Base-by-base conservation (phyloP, 2,888 invertebrate genomes). In the Selenia dentaria region DNA sequence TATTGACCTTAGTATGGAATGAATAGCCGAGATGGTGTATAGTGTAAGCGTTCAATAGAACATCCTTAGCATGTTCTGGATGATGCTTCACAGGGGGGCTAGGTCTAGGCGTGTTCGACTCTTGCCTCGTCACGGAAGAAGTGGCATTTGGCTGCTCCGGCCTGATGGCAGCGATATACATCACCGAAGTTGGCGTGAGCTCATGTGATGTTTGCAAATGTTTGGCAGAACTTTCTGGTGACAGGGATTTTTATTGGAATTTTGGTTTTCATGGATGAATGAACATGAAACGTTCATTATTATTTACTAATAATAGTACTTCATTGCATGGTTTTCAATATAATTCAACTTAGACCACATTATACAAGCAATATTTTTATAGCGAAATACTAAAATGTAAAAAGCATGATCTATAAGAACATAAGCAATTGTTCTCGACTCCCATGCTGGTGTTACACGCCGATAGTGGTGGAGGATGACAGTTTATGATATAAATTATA, bases 61-160 rank as follows among this genome's bases (percentile, higher is more conserved):
- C 4, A 16, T 16, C 4, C 2, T 16, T 16, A 22, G 22, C 8
- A 22, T 6, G 22, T 24, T 33, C 12, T 35, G 16, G 36, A 42
- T 12, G 18, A 32, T 32, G 24, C 13, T 70, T 72, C 76, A 33
- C 80, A 95, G 96, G 97, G 77, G 98, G 98, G 26, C 74, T 95
- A 70, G 95, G 93, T 45, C 82, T 95, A 70, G 93, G 93, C 49
- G 92, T 93, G 31, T 92, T 96, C 68, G 96, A 96, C 71, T 87
- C 92, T 25, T 94, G 96, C 74, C 70, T 98, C 35, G 91, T 97
- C 36, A 93, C 94, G 41, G 98, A 99, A 86, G 96, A 97, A 77
- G 67, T 97, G 29, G 95, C 96, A 1, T 99, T 95, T 80, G 99
- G 97, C 26, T 99, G 99, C 79, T 95, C 98, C 24, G 98, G 97